Evolutionary conservation across 2,113 vertebrate species (phyloP), one percentile per base, ranked within the genome.

Genomic region (Sinocyclocheilus grahami): DNA sequence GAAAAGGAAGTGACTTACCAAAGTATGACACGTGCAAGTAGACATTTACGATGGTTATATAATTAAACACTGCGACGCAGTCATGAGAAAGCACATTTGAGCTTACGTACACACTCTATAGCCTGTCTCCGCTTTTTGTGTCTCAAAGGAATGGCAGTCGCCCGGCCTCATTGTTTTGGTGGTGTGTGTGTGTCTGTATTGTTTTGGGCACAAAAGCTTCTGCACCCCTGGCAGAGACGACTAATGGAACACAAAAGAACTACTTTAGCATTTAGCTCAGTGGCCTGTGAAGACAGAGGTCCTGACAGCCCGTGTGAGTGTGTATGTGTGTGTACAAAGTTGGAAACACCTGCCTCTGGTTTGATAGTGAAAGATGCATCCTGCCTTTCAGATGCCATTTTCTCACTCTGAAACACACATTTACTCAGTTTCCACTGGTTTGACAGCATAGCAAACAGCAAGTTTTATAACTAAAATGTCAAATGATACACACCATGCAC

Each of bases 301-400:
- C 69, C 39, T 76, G 85, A 80, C 42, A 75, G 24, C 63, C 14
- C 22, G 46, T 58, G 69, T 48, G 69, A 30, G 65, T 30, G 62
- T 87, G 75, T 79, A n/a, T 79, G 86, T 78, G 62, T 65, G 53
- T 55, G 4, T 55, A 24, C 65, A 74, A 74, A 62, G 33, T 69
- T 88, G 87, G 87, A 86, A 88, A 84, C 87, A 88, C 85, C 87
- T 88, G 85, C 85, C 85, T 30, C 30, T 88, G 11, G 76, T 88
- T 80, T 84, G 24, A 84, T 58, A 88, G 39, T 81, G 85, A 88
- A 84, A 84, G 87, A 88, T 86, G 83, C 65, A 84, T 88, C 85
- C 87, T 88, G 87, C 75, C 6, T 86, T 88, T 86, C 74, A 72
- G 58, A 74, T 72, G 55, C 42, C 27, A 39, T 63, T 83, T 24